Conservation (phyloP, 2,113 vertebrate genomes). For the Murina feae region DNA sequence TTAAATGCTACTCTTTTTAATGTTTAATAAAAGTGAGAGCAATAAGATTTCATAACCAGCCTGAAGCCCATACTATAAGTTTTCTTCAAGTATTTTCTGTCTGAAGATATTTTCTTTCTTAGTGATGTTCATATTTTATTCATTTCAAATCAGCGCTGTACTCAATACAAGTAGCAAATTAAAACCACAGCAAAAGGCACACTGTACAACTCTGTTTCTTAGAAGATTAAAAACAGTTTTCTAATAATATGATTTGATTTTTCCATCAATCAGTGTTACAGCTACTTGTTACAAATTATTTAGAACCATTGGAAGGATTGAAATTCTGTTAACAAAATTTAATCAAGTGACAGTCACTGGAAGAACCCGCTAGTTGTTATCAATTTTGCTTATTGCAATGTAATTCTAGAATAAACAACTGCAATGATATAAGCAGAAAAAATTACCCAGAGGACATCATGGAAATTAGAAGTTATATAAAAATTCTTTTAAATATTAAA, state of each 20-base stretch:
- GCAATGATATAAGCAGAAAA: background rate
- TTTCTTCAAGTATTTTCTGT: background rate
- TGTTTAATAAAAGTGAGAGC: constrained; percentile 6
- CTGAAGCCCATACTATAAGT: background rate
- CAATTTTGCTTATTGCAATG: background rate
- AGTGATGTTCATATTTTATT: constrained; percentile 10
- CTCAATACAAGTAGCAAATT: background rate
- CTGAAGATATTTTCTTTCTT: background rate
- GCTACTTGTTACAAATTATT: background rate
- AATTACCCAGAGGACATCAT: background rate
- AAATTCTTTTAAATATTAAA: constrained; percentile 2
- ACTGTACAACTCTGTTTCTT: background rate
- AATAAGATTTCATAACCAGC: background rate
- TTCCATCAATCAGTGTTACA: background rate
- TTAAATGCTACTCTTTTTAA: background rate
- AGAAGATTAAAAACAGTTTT: background rate
- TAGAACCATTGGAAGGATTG: background rate
- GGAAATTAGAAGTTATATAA: background rate
- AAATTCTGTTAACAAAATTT: background rate
- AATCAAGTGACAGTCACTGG: background rate
- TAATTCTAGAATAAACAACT: background rate
- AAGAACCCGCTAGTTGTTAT: background rate
- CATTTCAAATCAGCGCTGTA: background rate
- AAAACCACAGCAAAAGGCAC: background rate
- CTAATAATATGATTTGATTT: background rate